Percentiles rank a stretch among this genome's conserved stretches.
Evolutionary conservation across 35 echinoderm and acorn worm genomes (phyloP).

Genomic region (Anneissia japonica): DNA sequence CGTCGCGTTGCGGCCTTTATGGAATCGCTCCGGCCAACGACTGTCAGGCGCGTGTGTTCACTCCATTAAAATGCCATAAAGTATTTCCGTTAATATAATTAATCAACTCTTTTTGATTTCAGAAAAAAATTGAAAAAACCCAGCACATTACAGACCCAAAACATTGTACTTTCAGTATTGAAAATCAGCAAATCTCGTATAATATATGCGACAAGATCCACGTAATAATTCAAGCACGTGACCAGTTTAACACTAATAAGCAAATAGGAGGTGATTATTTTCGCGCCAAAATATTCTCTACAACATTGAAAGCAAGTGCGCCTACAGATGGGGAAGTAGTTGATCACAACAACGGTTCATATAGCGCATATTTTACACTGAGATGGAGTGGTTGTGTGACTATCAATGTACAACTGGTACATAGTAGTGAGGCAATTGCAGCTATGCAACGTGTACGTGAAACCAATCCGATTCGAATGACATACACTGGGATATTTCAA

Average conservation of each 20-base stretch:
- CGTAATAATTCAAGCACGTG: constrained; percentile 21
- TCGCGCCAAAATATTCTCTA: constrained; percentile 25
- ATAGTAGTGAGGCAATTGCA: constrained; percentile 25
- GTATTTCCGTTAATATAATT: no score
- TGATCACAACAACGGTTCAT: constrained; percentile 45
- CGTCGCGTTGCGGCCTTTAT: no score
- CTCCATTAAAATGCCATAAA: no score
- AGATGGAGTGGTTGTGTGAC: constrained; percentile 16
- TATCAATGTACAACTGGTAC: constrained; percentile 24
- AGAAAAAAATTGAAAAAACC: no score
- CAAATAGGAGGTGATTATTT: constrained; percentile 29
- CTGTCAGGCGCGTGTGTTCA: no score
- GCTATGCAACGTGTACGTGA: neutral
- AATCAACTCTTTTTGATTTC: no score
- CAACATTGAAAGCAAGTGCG: neutral
- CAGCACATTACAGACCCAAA: neutral
- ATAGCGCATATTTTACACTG: constrained; percentile 27
- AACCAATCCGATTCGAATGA: neutral
- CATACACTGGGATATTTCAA: neutral
- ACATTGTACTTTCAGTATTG: neutral
- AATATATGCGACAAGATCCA: neutral
- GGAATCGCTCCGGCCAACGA: no score
- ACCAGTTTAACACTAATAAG: neutral
- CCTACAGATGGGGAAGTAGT: constrained; percentile 6
- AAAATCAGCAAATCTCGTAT: neutral